Evolutionary conservation across 2,797 vertebrate species (phyloP).

Genomic region (Lacerta bilineata): DNA sequence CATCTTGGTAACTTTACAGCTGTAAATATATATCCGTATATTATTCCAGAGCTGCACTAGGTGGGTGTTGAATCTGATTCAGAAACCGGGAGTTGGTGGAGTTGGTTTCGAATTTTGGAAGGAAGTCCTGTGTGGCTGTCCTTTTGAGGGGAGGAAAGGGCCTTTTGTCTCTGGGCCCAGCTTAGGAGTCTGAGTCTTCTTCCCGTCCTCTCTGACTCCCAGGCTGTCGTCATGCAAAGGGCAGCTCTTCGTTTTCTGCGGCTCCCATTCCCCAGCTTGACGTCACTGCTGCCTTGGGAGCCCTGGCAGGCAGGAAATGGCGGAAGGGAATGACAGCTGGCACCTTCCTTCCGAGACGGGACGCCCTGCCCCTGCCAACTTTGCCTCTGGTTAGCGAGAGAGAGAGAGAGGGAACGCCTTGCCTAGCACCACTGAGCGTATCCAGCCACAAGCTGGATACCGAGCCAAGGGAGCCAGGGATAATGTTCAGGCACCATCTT

Average conservation of each 20-base stretch:
- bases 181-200: slow-evolving; percentile 43
- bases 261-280: slow-evolving; percentile 29
- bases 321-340: slow-evolving; percentile 5
- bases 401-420: neutral
- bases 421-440: rapidly evolving
- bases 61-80: neutral
- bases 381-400: neutral
- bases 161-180: slow-evolving; percentile 38
- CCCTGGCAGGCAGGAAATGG: slow-evolving; percentile 58
- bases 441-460: neutral
- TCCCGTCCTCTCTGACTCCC: slow-evolving; percentile 38
- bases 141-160: slow-evolving; percentile 27
- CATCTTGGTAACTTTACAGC: too few relatives aligned
- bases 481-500: slow-evolving; percentile 31
- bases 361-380: slow-evolving; percentile 15
- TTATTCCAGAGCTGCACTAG: too few relatives aligned
- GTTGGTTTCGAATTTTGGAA: neutral
- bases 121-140: neutral
- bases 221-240: rapidly evolving
- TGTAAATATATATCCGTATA: too few relatives aligned
- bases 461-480: neutral
- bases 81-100: neutral
- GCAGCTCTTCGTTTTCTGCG: neutral
- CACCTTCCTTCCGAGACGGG: slow-evolving; percentile 46
- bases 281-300: neutral